Base-by-base conservation (phyloP, 2,113 vertebrate species). In the Lycaon pictus region DNA sequence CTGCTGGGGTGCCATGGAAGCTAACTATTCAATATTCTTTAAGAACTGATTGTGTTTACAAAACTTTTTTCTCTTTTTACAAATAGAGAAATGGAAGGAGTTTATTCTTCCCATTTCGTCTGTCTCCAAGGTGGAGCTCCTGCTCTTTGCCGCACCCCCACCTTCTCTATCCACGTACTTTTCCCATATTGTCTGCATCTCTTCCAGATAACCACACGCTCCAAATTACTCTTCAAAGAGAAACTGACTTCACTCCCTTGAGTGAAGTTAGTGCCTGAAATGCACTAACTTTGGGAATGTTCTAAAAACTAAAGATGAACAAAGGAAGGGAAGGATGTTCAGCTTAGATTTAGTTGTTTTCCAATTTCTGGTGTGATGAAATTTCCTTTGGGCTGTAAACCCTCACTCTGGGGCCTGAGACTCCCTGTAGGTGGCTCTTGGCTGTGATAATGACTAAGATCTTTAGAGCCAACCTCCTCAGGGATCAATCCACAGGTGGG, bases 251-350 rank as follows among this genome's bases (percentile, higher is more conserved):
- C 13, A 27, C 53, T 60, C 25, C 0, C 12, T 23, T 82, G 67
- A 60, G 17, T 69, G 55, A 35, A 35, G 35, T 35, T 35, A 35
- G 35, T 35, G 16, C 53, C 48, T 82, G 53, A 25, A 53, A 88
- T 43, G 32, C 63, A 48, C 9, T 43, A 55, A 3, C 35, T 32
- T 56, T 69, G 11, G 19, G 55, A 74, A 89, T 6, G 15, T n/a
- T 93, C 82, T 97, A 29, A 93, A 84, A 77, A 37, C 17, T 25
- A n/a, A 77, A 86, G n/a, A 3, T 19, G 72, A 86, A 35, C 51
- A 27, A 80, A 93, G 1, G 56, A 71, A 55, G 37, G 37, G 35
- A 81, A 10, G 8, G 7, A 48, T 23, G 10, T 83, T 51, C 15
- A n/a, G 25, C 6, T n/a, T 86, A 58, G 20, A 65, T 71, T 81